A percentile compares a stretch with the other conserved stretches of the same genome.
Conservation (phyloP, 2,797 vertebrate genomes). For the Danio tinwini region DNA sequence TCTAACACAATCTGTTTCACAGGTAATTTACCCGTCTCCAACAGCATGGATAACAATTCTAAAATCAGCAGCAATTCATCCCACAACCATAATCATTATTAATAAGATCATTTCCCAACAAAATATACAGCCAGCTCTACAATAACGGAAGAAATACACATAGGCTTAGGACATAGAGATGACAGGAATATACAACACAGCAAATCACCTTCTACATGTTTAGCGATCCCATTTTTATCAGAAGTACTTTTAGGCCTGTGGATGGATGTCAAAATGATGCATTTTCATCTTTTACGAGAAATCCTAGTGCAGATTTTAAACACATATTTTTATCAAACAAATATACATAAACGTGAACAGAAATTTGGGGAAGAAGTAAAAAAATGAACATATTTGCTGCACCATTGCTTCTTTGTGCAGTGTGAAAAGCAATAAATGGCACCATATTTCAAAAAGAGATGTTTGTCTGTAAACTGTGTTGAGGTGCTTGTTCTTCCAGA, state of each 20-base stretch:
- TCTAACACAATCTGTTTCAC: slow-evolving; percentile 79
- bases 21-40: slow-evolving; percentile 76
- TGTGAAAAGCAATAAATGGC: slow-evolving; percentile 76
- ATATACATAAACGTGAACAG: slow-evolving; percentile 41
- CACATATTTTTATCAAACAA: slow-evolving; percentile 58
- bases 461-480: slow-evolving; percentile 82
- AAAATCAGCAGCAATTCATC: slow-evolving; percentile 81
- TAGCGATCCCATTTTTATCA: slow-evolving; percentile 68
- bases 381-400: slow-evolving; percentile 44
- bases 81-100: slow-evolving; percentile 75
- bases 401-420: slow-evolving; percentile 65
- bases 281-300: slow-evolving; percentile 67
- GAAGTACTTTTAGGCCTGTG: slow-evolving; percentile 74
- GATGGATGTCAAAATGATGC: slow-evolving; percentile 69
- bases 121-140: slow-evolving; percentile 82
- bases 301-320: slow-evolving; percentile 71
- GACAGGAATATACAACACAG: slow-evolving; percentile 83
- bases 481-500: slow-evolving; percentile 77
- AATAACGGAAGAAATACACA: slow-evolving; percentile 79
- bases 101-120: slow-evolving; percentile 76
- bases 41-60: slow-evolving; percentile 74
- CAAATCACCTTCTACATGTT: slow-evolving; percentile 78
- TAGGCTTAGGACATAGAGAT: slow-evolving; percentile 80
- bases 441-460: slow-evolving; percentile 73
- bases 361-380: slow-evolving; percentile 44